A percentile compares a stretch with the other conserved stretches of the same genome.
phyloP scores from a whole-genome alignment of 2,113 vertebrate genomes.

The Thalassarche chlororhynchos region DNA sequence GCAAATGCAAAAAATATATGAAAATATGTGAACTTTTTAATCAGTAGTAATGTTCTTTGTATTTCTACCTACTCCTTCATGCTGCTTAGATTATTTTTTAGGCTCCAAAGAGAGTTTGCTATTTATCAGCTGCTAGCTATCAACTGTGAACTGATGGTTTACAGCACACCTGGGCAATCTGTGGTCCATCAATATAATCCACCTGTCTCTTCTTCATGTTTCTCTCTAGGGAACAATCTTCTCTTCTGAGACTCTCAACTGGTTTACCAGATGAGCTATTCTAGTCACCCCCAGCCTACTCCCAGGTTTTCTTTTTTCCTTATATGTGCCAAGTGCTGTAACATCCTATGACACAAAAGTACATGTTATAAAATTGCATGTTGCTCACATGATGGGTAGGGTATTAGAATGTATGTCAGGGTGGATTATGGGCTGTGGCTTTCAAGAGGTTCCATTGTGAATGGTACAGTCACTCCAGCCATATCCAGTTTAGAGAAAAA shows the following conservation, averaged over 20 bases:
- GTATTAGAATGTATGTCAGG: background rate
- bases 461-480: background rate
- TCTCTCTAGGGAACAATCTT: background rate
- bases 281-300: background rate
- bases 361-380: rapidly evolving
- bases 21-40: background rate
- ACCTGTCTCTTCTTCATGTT: background rate
- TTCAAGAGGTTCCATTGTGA: background rate
- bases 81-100: background rate
- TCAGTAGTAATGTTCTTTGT: background rate
- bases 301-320: background rate
- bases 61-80: background rate
- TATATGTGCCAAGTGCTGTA: background rate
- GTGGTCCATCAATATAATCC: background rate
- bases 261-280: background rate
- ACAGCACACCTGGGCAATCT: background rate
- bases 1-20: background rate
- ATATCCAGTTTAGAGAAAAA: background rate
- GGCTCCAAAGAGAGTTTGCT: background rate
- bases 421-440: background rate
- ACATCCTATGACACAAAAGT: background rate
- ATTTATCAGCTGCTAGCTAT: background rate
- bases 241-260: background rate
- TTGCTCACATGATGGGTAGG: background rate
- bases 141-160: background rate